Evolutionary conservation across 2,888 invertebrate genomes (phyloP).

Genomic region (Morpho deidamia): DNA sequence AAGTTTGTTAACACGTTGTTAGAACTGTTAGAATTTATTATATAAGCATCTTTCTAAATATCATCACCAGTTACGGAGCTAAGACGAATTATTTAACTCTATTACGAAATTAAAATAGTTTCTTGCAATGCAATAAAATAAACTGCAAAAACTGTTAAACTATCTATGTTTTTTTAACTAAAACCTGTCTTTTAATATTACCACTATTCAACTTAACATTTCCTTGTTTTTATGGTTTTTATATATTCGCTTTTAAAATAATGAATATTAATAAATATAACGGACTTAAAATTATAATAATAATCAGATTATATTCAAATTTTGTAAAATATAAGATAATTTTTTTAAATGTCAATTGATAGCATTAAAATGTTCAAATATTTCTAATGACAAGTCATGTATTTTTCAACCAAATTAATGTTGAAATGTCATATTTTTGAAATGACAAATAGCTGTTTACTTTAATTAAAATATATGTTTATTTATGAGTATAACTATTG

Average conservation of each 20-base stretch:
- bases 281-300: neutral
- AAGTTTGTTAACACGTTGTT: neutral
- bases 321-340: neutral
- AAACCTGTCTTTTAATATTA: constrained; percentile 9
- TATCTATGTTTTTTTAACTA: neutral
- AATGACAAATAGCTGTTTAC: no score
- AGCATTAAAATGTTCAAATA: neutral
- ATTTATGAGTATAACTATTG: no score
- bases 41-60: constrained; percentile 12
- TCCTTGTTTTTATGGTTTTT: constrained; percentile 1
- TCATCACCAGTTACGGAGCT: neutral
- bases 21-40: constrained; percentile 11
- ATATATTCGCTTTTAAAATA: neutral
- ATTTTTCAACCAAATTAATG: no score
- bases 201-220: constrained; percentile 1
- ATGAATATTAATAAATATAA: neutral
- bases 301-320: neutral
- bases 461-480: no score
- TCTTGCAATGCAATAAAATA: constrained; percentile 9
- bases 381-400: no score
- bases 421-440: no score
- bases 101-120: neutral
- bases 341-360: constrained; percentile 1
- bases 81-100: neutral
- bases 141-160: neutral